A percentile compares a stretch with the other conserved stretches of the same genome.
These are phyloP conservation scores for Pipistrellus kuhlii DNA, from an alignment of 2,797 vertebrate species.

Conservation along the genomic window DNA sequence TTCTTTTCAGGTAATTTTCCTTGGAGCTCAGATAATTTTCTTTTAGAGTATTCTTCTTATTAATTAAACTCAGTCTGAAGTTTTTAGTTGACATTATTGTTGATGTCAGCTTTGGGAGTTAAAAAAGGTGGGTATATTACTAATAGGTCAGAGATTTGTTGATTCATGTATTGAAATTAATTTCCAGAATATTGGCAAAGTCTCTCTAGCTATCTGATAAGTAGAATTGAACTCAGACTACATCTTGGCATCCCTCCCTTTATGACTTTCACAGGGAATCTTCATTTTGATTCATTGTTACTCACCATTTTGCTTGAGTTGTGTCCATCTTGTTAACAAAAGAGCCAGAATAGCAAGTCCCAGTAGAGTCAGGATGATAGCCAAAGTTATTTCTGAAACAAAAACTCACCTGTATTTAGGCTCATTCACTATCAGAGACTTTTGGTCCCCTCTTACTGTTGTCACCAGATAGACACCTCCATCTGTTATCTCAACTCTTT, in stretches of 20 bases:
- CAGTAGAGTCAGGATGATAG: constrained; percentile 67
- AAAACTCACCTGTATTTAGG: constrained; percentile 45
- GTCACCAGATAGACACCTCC: not conserved
- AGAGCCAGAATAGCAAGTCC: constrained; percentile 69
- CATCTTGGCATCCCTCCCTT: not conserved
- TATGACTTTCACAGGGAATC: not conserved
- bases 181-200: not conserved
- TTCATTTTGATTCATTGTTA: not conserved
- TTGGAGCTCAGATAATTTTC: not conserved
- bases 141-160: not conserved
- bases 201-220: not conserved
- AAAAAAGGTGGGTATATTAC: not conserved
- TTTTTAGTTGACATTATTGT: not conserved
- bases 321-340: constrained; percentile 71
- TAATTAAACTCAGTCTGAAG: not conserved
- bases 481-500: not conserved
- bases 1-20: not conserved
- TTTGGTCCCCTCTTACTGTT: not conserved
- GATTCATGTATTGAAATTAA: not conserved
- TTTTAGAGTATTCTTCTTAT: not conserved
- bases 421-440: not conserved
- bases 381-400: constrained; percentile 78
- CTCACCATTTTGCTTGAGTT: constrained; percentile 65
- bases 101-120: not conserved
- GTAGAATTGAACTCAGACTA: not conserved